A percentile compares a stretch with the other conserved stretches of the same genome.
Conservation (phyloP, 1,140 invertebrate genomes). For the Diprion similis region DNA sequence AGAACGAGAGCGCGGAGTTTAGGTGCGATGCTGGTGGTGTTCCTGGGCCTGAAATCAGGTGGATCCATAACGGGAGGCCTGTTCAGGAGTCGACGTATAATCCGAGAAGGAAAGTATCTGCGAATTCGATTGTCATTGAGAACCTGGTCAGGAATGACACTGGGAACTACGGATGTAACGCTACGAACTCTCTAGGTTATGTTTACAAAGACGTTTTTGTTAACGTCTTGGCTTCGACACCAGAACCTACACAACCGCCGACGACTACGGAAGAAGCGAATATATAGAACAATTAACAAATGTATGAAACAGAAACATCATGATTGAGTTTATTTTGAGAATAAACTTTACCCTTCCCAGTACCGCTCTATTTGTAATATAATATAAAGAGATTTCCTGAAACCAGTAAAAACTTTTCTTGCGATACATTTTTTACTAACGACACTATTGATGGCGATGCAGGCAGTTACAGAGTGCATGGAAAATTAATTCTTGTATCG, state of each 20-base stretch:
- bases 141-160: conserved; percentile 89
- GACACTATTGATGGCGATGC: too few species aligned
- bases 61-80: conserved; percentile 96
- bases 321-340: too few species aligned
- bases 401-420: too few species aligned
- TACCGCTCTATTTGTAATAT: too few species aligned
- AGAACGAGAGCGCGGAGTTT: conserved; percentile 89
- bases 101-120: conserved; percentile 71
- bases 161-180: conserved; percentile 98
- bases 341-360: too few species aligned
- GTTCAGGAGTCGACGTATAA: conserved; percentile 80
- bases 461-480: too few species aligned
- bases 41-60: conserved; percentile 90
- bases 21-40: conserved; percentile 86
- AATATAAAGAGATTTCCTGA: too few species aligned
- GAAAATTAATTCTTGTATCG: too few species aligned
- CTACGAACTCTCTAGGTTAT: conserved; percentile 97
- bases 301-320: too few species aligned
- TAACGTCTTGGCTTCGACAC: conserved; percentile 92
- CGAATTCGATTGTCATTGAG: conserved; percentile 82
- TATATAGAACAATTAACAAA: too few species aligned
- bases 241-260: conserved; percentile 88
- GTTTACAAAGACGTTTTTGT: conserved; percentile 98
- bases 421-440: too few species aligned
- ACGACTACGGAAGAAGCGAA: conserved; percentile 26